Percentiles rank a stretch among this genome's conserved stretches.
phyloP scores from a whole-genome alignment of 92 coral and sea anemone genomes.

The Porites lobata region DNA sequence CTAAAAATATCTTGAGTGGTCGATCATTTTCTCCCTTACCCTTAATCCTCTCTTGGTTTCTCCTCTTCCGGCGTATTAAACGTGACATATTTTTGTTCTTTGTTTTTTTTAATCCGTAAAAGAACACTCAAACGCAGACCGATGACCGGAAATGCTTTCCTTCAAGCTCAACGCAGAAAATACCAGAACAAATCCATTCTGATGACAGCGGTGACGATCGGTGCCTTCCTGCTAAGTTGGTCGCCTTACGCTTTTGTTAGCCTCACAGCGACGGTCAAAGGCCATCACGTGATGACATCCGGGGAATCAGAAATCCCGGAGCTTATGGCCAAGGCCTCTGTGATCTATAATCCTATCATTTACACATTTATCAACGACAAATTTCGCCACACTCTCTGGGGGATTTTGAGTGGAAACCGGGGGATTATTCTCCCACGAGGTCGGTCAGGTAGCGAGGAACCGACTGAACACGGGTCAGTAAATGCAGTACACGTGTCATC shows the following conservation, averaged over 20 bases:
- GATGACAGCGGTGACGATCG: conserved; percentile 38
- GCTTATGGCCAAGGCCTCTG: conserved; percentile 84
- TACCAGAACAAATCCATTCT: conserved; percentile 50
- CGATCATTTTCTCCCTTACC: too few relatives aligned
- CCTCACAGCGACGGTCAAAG: conserved; percentile 52
- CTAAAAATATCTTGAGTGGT: too few relatives aligned
- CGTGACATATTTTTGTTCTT: background rate
- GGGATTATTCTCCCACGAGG: background rate
- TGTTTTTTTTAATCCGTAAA: background rate
- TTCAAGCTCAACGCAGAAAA: conserved; percentile 17
- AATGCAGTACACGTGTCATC: background rate
- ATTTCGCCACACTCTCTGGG: conserved; percentile 40
- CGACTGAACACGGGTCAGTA: background rate
- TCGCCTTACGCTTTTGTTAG: conserved; percentile 73
- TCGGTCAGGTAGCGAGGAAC: background rate
- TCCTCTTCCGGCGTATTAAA: background rate
- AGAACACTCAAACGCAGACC: conserved; percentile 21
- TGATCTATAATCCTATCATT: conserved; percentile 75
- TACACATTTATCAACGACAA: conserved; percentile 61
- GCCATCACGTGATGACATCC: conserved; percentile 46
- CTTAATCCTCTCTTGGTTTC: too few relatives aligned
- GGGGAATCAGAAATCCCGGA: conserved; percentile 73
- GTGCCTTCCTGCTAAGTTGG: conserved; percentile 77
- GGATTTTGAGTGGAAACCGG: background rate
- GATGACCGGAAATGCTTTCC: background rate